Percentiles rank a stretch among this genome's conserved stretches.
These are phyloP conservation scores for Phengaris alcon DNA, from an alignment of 2,888 invertebrate genomes.

Conservation along the genomic window DNA sequence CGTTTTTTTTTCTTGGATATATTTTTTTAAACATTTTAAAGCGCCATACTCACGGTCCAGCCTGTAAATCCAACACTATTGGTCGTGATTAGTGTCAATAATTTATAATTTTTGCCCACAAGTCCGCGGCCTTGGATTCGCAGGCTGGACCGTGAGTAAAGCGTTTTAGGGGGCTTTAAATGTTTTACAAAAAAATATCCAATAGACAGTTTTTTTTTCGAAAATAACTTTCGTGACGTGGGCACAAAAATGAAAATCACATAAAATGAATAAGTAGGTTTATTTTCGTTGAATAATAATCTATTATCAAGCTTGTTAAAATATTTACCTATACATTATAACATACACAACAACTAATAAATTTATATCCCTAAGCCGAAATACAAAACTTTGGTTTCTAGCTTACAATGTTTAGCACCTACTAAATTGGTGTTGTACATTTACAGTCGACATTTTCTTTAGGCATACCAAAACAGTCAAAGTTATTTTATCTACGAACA, in stretches of 20 bases:
- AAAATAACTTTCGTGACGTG: background rate
- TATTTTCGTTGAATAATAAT: constrained; percentile 67
- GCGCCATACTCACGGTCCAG: too few relatives aligned
- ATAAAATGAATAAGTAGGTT: constrained; percentile 60
- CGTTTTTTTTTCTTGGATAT: too few relatives aligned
- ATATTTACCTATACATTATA: constrained; percentile 52
- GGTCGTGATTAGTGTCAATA: too few relatives aligned
- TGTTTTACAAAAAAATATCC: too few relatives aligned
- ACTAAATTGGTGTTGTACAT: constrained; percentile 41
- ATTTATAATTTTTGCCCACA: too few relatives aligned
- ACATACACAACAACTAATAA: constrained; percentile 63
- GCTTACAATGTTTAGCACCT: constrained; percentile 51
- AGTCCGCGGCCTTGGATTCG: too few relatives aligned
- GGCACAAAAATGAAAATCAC: constrained; percentile 40
- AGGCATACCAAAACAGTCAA: background rate
- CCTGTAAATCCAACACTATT: too few relatives aligned
- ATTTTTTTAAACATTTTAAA: too few relatives aligned
- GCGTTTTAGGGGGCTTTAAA: too few relatives aligned
- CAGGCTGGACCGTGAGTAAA: too few relatives aligned
- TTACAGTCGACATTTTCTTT: constrained; percentile 6
- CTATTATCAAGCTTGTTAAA: constrained; percentile 67
- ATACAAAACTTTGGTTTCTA: constrained; percentile 77
- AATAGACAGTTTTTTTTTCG: too few relatives aligned
- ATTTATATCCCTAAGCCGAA: constrained; percentile 53
- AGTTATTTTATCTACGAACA: background rate